Evolutionary conservation across 30 jellyfish, hydroid and myxozoan genomes (phyloP), one percentile per base, ranked within the genome.

Genomic region (Hydractinia echinata): DNA sequence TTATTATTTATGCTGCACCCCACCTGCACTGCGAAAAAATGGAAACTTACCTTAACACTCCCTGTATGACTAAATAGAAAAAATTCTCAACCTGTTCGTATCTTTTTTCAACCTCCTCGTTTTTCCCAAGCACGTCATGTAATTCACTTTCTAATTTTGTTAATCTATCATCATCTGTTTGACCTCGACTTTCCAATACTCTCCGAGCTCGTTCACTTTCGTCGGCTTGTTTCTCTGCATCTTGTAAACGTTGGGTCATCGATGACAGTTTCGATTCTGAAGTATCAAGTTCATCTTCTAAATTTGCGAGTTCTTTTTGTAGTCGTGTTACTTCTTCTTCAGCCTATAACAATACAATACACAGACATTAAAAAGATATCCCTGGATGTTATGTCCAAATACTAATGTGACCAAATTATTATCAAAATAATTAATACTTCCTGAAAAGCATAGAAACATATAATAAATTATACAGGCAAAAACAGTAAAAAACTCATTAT

Each of bases 161-260:
- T 70, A 91, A 94, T 84, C 92, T 86, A 44, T 86, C 96, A 77
- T 85, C 96, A 86, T 91, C 97, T 14, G 86, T 81, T 60, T 73
- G 74, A 10, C 97, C 97, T 30, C 97, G 80, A 91, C 79, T 82
- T 70, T 91, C 97, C 55, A 91, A 81, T 6, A 85, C 95, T 19
- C 92, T 81, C 49, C 95, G 84, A 76, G 97, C 97, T 55, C 97
- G 80, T 84, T 89, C 97, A 66, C 97, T 91, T 70, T 91, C 97
- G 62, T 91, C 97, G 48, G 97, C 97, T 58, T 80, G 96, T 72
- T 91, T 86, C 78, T 91, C 97, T 50, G 97, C 95, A 20, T 91
- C 97, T 30, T 54, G n/a, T 21, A 91, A 85, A 39, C 90, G 87
- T 54, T 82, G 88, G 48, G 71, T 48, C 30, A 94, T 72, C 11